phyloP scores from a whole-genome alignment of 1,140 invertebrate species.

The Lycorma delicatula region DNA sequence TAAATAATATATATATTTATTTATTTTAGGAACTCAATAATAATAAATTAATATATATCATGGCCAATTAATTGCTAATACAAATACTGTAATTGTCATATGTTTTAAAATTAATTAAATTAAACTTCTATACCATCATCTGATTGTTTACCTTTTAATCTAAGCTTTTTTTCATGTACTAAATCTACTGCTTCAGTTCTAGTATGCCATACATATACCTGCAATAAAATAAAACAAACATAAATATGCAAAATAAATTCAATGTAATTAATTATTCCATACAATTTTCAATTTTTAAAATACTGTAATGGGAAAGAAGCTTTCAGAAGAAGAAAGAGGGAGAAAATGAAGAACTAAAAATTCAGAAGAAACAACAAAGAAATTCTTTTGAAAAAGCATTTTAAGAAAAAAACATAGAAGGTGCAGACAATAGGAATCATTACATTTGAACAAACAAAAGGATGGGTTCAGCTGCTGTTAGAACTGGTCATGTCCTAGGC shows the following conservation, averaged over 20 bases:
- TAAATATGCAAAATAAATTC: too few species aligned
- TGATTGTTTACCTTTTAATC: conserved; percentile 46
- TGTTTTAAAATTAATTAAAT: too few species aligned
- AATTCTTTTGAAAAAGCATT: neutral
- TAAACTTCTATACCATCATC: conserved; percentile 65
- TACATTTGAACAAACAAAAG: too few species aligned
- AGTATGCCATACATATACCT: conserved; percentile 95
- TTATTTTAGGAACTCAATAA: too few species aligned
- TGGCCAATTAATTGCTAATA: too few species aligned
- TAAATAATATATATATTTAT: too few species aligned
- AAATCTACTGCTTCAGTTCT: conserved; percentile 78
- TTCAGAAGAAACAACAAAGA: neutral
- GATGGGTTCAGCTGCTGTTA: too few species aligned
- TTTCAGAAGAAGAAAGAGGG: neutral
- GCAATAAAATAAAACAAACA: conserved; percentile 22
- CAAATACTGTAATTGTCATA: too few species aligned
- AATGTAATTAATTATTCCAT: too few species aligned
- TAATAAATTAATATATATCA: too few species aligned
- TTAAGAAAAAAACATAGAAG: neutral
- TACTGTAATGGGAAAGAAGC: neutral
- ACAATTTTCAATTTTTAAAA: conserved; percentile 7
- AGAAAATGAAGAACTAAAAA: neutral
- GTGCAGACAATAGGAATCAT: too few species aligned
- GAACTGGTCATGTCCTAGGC: too few species aligned
- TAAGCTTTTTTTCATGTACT: conserved; percentile 48